Evolutionary conservation across 2,797 vertebrate species (phyloP).

Genomic region (Stomatorhinus walkeri): DNA sequence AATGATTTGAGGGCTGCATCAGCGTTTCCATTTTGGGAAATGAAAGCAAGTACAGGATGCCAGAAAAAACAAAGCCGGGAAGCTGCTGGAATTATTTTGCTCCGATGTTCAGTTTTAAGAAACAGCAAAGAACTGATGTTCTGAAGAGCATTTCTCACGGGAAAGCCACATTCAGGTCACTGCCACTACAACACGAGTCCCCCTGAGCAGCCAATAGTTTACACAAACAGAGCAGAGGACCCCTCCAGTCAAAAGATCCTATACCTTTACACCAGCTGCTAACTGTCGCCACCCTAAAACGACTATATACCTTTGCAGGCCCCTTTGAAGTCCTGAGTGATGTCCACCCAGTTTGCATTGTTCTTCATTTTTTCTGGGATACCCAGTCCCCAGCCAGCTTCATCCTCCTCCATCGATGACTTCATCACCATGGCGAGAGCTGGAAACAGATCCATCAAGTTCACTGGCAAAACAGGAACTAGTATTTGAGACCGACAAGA

Average conservation of each 20-base stretch:
- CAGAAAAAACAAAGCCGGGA: not conserved
- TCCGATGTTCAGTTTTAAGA: slow-evolving; percentile 2
- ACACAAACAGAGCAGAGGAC: not conserved
- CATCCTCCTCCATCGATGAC: slow-evolving; percentile 85
- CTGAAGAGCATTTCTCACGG: not conserved
- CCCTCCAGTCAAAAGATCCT: not conserved
- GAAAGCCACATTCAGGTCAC: not conserved
- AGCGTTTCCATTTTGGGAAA: not conserved
- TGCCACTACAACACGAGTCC: not conserved
- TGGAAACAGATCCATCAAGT: slow-evolving; percentile 19
- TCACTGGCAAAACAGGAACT: too few species aligned
- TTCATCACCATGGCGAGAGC: slow-evolving; percentile 87
- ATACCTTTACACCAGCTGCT: not conserved
- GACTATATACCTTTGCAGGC: slow-evolving; percentile 79
- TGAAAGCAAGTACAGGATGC: not conserved
- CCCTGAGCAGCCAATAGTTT: not conserved
- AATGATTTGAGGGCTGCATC: not conserved
- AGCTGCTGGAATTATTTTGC: slow-evolving; percentile 5
- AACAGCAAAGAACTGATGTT: not conserved
- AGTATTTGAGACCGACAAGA: not conserved
- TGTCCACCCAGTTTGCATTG: slow-evolving; percentile 88
- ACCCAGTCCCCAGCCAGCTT: slow-evolving; percentile 84
- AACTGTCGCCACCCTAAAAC: not conserved
- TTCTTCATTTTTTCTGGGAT: slow-evolving; percentile 90
- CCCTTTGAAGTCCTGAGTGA: slow-evolving; percentile 89